Base-by-base conservation (phyloP, 2,113 vertebrate genomes). In the Zingel zingel region DNA sequence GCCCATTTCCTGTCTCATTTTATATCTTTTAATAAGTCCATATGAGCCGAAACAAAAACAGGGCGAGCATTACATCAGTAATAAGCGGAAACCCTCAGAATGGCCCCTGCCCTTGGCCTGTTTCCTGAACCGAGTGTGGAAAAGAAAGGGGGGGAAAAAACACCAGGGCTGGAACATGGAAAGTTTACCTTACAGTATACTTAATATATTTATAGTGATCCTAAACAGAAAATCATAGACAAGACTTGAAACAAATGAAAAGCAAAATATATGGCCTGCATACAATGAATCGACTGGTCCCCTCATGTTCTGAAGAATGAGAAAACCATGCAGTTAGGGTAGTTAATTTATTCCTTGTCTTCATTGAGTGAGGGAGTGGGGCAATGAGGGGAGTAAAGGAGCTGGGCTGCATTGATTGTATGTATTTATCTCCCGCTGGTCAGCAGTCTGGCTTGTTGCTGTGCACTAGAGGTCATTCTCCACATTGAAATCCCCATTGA, bases 361-460 rank as follows among this genome's bases (percentile, higher is more conserved):
- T 90, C 70, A 88, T 79, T 85, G 89, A 91, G 87, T 89, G 88
- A 89, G 74, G 51, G 72, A 73, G 81, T 48, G 2, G 50, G 79
- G 79, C 13, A 43, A 80, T 48, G 61, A 80, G 23, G 72, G 59
- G 75, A 61, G 80, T 82, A 58, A 79, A 83, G 82, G 79, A 89
- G 86, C 48, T 58, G 36, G 67, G 77, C 79, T 25, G 79, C 84
- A 87, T 95, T 86, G 91, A 94, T 93, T 93, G 81, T 83, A 91
- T 89, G 90, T 92, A 92, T 94, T 93, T 94, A 93, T 93, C 93
- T 87, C 89, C 79, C 36, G 53, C 83, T 91, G 92, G 92, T 94
- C 94, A 94, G 94, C 92, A 94, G 88, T 91, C 92, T 89, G 90
- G 89, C 81, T 77, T 77, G 87, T 91, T 80, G 91, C 90, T 87